Evolutionary conservation across 2,797 vertebrate species (phyloP), one percentile per base, ranked within the genome.

Genomic region (Agapornis canus): DNA sequence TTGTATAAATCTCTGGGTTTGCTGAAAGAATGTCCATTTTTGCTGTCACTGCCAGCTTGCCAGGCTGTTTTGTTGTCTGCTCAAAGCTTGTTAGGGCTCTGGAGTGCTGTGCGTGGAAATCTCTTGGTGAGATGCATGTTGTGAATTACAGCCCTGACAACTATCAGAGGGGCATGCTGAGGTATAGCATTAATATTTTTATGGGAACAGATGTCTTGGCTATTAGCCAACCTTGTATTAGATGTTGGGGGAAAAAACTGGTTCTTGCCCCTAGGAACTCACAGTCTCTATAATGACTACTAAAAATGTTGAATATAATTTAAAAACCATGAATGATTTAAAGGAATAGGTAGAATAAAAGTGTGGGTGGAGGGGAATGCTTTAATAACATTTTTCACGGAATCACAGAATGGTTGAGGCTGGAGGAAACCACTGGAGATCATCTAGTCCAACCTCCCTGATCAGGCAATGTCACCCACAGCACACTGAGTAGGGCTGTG

Each of bases 51-150:
- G 76, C 81, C 84, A 87, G 52, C 75, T 82, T 76, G 70, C 59
- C 86, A 94, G 70, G 20, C 48, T 90, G 77, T 88, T 88, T 29
- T 90, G 60, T 93, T 25, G 0, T 91, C 89, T 93, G 86, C 89
- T 81, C 69, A 57, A 72, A 87, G 79, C 93, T 97, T 91, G 82
- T 92, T 95, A 82, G 56, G 65, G 71, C 52, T 82, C 87, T 75
- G 65, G 89, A 87, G 76, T 49, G 20, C 72, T 72, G 79, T 15
- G 84, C 76, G 32, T 65, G 42, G 48, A 89, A 63, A 78, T 47
- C n/a, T 61, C 89, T 84, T 0, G 3, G 69, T 72, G 92, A 77
- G 92, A 65, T 29, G 35, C 16, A 47, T 54, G 71, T 11, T 80
- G 89, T 85, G 86, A 94, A 51, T 95, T 78, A 59, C 69, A 83